Conservation (phyloP, 2,888 invertebrate genomes). For the Cryptocephalus moraei region DNA sequence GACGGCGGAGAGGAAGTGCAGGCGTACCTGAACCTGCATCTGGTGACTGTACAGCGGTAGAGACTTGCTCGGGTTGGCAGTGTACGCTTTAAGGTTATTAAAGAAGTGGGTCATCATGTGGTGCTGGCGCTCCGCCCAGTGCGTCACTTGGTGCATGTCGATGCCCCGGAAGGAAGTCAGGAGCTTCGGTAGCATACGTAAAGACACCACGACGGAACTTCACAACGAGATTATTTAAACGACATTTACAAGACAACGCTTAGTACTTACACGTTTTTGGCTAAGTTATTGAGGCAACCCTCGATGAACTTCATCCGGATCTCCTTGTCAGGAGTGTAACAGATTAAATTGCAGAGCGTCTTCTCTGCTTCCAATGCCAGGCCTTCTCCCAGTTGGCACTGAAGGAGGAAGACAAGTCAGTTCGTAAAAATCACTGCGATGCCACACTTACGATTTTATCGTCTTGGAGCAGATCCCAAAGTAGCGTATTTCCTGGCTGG, state of each 20-base stretch:
- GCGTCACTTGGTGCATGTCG: conserved; percentile 78
- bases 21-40: conserved; percentile 81
- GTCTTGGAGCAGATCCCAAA: conserved; percentile 92
- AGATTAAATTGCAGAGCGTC: conserved; percentile 77
- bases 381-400: conserved; percentile 82
- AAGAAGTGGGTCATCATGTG: conserved; percentile 91
- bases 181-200: conserved; percentile 79
- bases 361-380: conserved; percentile 90
- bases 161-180: conserved; percentile 79
- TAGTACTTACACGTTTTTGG: conserved; percentile 58
- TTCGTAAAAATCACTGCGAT: neutral
- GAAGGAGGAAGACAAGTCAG: conserved; percentile 14
- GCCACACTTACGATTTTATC: conserved; percentile 64
- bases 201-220: conserved; percentile 81
- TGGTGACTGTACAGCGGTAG: conserved; percentile 58
- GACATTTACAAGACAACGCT: neutral
- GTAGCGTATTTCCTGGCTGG: conserved; percentile 80
- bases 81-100: conserved; percentile 72
- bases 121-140: conserved; percentile 89
- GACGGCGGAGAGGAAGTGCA: conserved; percentile 86
- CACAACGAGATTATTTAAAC: conserved; percentile 7
- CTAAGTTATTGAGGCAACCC: conserved; percentile 83
- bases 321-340: conserved; percentile 81
- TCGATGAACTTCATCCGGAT: conserved; percentile 92
- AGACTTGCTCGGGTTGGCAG: conserved; percentile 34